Percentiles rank a stretch among this genome's conserved stretches.
These are phyloP conservation scores for Lophotriccus pileatus DNA, from an alignment of 2,797 vertebrate species.

Conservation along the genomic window DNA sequence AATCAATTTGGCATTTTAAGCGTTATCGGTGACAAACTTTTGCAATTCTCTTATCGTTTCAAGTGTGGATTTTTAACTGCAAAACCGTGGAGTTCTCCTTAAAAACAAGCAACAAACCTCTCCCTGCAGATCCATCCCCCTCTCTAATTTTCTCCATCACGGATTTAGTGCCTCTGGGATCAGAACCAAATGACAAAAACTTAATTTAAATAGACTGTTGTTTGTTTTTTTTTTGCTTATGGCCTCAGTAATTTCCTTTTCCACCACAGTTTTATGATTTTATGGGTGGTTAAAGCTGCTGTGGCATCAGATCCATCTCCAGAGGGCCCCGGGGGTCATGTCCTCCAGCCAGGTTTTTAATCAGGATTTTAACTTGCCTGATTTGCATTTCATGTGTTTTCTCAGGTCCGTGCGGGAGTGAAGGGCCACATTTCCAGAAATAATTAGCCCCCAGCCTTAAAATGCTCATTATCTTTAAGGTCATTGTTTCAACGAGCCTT, in stretches of 20 bases:
- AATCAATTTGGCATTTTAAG: background rate
- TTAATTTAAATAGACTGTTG: background rate
- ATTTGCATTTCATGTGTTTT: background rate
- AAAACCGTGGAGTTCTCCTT: accelerated
- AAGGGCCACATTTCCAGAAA: background rate
- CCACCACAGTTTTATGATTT: accelerated
- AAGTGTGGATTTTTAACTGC: accelerated
- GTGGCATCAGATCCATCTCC: background rate
- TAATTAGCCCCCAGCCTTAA: background rate
- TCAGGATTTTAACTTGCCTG: background rate
- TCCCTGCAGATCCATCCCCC: accelerated
- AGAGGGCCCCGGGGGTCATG: background rate
- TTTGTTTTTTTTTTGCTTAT: accelerated
- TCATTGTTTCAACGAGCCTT: background rate
- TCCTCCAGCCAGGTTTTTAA: background rate
- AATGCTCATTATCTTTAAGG: background rate
- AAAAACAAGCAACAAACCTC: background rate
- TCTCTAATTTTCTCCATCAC: accelerated
- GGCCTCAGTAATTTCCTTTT: background rate
- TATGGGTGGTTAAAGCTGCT: background rate
- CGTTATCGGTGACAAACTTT: background rate
- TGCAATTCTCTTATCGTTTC: accelerated
- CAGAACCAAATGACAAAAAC: background rate
- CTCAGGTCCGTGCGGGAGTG: background rate
- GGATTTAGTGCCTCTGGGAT: accelerated